These are phyloP conservation scores for Drosophila tanythrix DNA, from an alignment of 2,888 invertebrate species.

Conservation along the genomic window DNA sequence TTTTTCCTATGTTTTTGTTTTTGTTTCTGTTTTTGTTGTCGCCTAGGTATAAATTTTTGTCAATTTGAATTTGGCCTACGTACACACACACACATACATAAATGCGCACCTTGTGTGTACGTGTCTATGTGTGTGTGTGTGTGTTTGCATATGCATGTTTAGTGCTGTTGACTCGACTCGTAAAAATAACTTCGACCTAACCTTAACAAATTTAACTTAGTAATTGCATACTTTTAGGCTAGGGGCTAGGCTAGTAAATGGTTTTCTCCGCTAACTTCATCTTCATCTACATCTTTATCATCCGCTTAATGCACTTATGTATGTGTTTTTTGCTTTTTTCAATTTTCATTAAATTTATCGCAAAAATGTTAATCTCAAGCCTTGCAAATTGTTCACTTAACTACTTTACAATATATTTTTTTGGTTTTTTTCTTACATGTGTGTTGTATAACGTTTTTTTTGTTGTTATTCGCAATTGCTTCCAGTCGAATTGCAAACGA, in stretches of 20 bases:
- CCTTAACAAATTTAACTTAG: slow-evolving; percentile 74
- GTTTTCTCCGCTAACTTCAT: slow-evolving; percentile 45
- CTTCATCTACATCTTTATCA: slow-evolving; percentile 9
- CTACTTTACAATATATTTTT: slow-evolving; percentile 56
- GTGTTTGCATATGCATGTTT: slow-evolving; percentile 18
- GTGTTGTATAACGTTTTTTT: slow-evolving; percentile 11
- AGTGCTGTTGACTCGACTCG: slow-evolving; percentile 26
- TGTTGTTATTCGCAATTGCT: background rate
- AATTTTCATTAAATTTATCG: slow-evolving; percentile 25
- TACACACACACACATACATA: slow-evolving; percentile 20
- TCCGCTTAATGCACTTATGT: slow-evolving; percentile 78
- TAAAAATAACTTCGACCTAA: slow-evolving; percentile 65
- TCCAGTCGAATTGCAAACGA: slow-evolving; percentile 2
- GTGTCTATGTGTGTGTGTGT: slow-evolving; percentile 15
- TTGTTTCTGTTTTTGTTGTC: slow-evolving; percentile 28
- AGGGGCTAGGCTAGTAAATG: slow-evolving; percentile 78
- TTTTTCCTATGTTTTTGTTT: slow-evolving; percentile 14
- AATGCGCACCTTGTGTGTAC: slow-evolving; percentile 2
- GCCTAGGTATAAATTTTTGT: slow-evolving; percentile 37
- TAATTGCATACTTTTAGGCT: slow-evolving; percentile 81
- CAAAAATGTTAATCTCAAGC: slow-evolving; percentile 56
- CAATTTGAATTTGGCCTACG: slow-evolving; percentile 60
- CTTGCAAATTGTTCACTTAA: slow-evolving; percentile 27
- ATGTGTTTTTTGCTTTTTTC: slow-evolving; percentile 18
- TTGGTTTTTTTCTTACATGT: slow-evolving; percentile 13